phyloP scores from a whole-genome alignment of 2,113 vertebrate genomes.

The Formicarius rufipectus region DNA sequence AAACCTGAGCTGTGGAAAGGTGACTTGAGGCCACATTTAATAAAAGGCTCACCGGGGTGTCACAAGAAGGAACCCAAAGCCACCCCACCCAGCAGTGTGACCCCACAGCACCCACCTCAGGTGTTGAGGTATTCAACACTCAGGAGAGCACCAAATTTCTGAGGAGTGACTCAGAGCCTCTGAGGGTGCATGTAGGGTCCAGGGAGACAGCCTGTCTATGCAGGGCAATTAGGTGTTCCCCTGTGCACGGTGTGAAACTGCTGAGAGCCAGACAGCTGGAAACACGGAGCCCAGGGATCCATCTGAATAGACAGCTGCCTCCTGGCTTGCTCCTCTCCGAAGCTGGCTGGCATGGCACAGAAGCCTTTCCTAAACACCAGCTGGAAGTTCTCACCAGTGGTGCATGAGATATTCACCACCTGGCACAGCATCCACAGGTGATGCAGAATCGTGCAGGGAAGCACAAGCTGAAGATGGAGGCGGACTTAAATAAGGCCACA shows the following conservation, averaged over 20 bases:
- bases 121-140: background rate
- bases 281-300: background rate
- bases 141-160: background rate
- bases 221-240: background rate
- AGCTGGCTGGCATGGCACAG: background rate
- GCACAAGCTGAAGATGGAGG: background rate
- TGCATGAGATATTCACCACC: background rate
- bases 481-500: background rate
- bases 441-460: background rate
- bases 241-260: fast-evolving
- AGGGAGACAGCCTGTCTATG: background rate
- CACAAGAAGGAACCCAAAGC: background rate
- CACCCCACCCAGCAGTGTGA: background rate
- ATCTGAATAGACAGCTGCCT: background rate
- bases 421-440: background rate
- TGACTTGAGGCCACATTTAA: background rate
- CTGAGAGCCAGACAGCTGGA: background rate
- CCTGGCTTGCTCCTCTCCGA: background rate
- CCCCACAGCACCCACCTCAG: background rate
- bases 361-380: background rate
- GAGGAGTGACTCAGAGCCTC: background rate
- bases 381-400: background rate
- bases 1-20: background rate
- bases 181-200: background rate
- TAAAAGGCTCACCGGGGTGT: background rate